Evolutionary conservation across 2,797 vertebrate species (phyloP).

Genomic region (Sternarchorhynchus goeldii): DNA sequence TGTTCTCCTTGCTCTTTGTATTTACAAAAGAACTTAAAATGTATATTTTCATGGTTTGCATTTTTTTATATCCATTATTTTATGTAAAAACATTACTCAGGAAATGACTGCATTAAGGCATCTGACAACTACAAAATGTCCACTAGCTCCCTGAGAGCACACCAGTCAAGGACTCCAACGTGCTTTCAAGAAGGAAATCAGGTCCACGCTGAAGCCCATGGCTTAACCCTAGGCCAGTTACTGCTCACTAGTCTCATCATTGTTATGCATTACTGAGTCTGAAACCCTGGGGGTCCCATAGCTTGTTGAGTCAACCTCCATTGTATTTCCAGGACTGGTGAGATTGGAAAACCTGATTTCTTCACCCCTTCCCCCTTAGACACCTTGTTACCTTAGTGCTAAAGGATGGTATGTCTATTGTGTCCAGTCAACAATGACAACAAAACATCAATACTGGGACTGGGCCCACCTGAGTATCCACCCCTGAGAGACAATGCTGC

Average conservation of each 20-base stretch:
- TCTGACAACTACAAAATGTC: background rate
- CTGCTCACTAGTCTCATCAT: conserved; percentile 58
- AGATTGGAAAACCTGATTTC: conserved; percentile 64
- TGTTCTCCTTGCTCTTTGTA: no score
- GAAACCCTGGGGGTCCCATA: conserved; percentile 53
- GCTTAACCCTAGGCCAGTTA: conserved; percentile 47
- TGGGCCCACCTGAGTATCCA: conserved; percentile 66
- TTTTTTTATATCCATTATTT: no score
- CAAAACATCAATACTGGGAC: conserved; percentile 65
- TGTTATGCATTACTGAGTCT: conserved; percentile 65
- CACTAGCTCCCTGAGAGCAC: background rate
- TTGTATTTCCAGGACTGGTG: conserved; percentile 63
- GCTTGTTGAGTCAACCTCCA: conserved; percentile 60
- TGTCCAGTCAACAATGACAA: conserved; percentile 74
- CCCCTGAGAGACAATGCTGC: conserved; percentile 73
- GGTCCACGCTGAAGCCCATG: conserved; percentile 8
- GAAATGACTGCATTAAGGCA: background rate
- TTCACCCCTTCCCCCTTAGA: conserved; percentile 46
- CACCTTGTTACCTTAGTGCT: conserved; percentile 53
- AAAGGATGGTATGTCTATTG: conserved; percentile 69
- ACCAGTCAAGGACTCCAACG: background rate
- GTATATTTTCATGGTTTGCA: no score
- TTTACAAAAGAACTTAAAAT: no score
- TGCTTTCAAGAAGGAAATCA: conserved; percentile 26
- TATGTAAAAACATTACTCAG: background rate